Base-by-base conservation (phyloP, 2,888 invertebrate genomes). In the Dexiosoma caninum region DNA sequence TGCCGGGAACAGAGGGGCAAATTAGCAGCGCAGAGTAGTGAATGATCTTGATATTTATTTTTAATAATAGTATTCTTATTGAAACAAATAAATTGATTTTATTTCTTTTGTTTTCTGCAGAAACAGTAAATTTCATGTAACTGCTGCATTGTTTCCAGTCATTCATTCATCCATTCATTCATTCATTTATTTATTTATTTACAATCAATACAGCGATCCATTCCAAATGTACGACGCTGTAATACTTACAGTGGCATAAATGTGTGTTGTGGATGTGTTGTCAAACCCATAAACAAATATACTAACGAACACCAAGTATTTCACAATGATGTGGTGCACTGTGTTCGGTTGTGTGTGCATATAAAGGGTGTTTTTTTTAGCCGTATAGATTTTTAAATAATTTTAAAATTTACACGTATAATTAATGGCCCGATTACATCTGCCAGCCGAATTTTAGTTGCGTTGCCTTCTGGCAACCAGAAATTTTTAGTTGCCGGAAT, bases 251-350 rank as follows among this genome's bases (percentile, higher is more conserved):
- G 40, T 35, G 12, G 4, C 32, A 16, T 6, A 5, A 16, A 27
- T 57, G 40, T 23, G 30, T 30, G 42, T 70, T 12, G 6, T 23
- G 46, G 46, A 3, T 21, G 9, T 9, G 30, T 14, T 42, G 30
- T 1, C 23, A 53, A 30, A 32, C 62, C 67, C 37, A 35, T 21
- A 21, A 69, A 30, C 69, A 77, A 70, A 64, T 51, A 64, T 35
- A 70, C 64, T 77, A 71, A 71, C 70, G 49, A 71, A 71, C 77
- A 64, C 59, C 70, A n/a, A 78, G 64, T 59, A 71, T 70, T 74
- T 75, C 75, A 80, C 76, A 71, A 76, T 76, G 80, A 76, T 75
- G 70, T 57, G 77, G 53, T 53, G 10, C 49, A n/a, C 55, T 37
- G 42, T 70, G 64, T 66, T 70, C 59, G 66, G 27, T 64, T 35